phyloP scores from a whole-genome alignment of 2,797 vertebrate species.

The Falco naumanni region DNA sequence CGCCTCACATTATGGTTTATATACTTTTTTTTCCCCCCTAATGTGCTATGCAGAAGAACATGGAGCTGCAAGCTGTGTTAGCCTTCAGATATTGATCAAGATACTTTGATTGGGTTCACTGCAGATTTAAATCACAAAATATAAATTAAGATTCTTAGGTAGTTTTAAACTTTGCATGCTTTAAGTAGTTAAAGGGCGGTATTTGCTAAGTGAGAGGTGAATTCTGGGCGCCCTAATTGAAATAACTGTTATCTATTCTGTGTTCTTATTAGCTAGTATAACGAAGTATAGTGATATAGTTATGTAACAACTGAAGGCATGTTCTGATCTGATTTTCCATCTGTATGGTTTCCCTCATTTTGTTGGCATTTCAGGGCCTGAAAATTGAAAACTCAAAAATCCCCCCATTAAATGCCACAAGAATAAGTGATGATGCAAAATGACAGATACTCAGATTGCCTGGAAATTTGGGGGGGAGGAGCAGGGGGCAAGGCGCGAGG shows the following conservation, averaged over 20 bases:
- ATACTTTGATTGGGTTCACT: conserved; percentile 45
- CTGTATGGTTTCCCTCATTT: not conserved
- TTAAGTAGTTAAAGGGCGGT: conserved; percentile 5
- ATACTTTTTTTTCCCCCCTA: conserved; percentile 44
- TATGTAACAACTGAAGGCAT: not conserved
- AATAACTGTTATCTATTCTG: not conserved
- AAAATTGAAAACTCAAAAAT: not conserved
- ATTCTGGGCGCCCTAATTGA: not conserved
- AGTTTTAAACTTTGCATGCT: conserved; percentile 6
- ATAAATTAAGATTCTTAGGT: conserved; percentile 39
- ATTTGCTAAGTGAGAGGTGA: conserved; percentile 35
- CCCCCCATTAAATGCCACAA: not conserved
- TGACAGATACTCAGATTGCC: not conserved
- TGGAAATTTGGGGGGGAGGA: not conserved
- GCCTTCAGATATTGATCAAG: conserved; percentile 50
- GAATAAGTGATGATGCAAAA: not conserved
- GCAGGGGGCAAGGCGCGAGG: not conserved
- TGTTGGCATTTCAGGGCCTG: not conserved
- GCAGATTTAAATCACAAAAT: conserved; percentile 60
- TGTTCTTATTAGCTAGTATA: not conserved
- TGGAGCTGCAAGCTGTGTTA: conserved; percentile 36
- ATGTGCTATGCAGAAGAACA: conserved; percentile 39
- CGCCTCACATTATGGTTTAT: conserved; percentile 37
- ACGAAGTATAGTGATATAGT: not conserved
- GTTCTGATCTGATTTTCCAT: not conserved